Percentiles rank a stretch among this genome's conserved stretches.
phyloP scores from a whole-genome alignment of 2,797 vertebrate genomes.

The Thamnophis elegans region DNA sequence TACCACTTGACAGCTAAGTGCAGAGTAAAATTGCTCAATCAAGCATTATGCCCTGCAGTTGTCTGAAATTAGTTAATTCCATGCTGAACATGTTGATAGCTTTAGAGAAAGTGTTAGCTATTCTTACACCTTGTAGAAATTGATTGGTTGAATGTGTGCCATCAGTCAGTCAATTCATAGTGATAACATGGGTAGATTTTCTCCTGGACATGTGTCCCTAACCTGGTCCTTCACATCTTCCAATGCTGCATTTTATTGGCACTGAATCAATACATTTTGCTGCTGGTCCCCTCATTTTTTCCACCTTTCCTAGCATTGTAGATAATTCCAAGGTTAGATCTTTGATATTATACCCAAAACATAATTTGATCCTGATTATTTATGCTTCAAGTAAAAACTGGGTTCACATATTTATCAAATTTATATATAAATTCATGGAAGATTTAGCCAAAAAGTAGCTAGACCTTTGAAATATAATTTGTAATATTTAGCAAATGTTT shows the following conservation, averaged over 20 bases:
- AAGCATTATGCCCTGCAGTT: neutral
- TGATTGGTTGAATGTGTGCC: neutral
- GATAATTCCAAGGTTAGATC: neutral
- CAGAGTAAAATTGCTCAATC: neutral
- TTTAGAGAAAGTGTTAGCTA: neutral
- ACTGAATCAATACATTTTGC: neutral
- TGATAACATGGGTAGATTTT: neutral
- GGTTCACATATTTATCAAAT: neutral
- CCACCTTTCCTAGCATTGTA: neutral
- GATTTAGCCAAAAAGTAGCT: neutral
- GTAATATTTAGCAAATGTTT: neutral
- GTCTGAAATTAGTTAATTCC: slow-evolving; percentile 9
- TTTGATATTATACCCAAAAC: neutral
- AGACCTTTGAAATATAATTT: neutral
- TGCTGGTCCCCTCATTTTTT: neutral
- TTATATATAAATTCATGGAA: neutral
- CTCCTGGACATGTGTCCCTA: neutral
- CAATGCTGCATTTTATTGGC: neutral
- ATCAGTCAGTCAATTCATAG: neutral
- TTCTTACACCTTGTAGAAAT: neutral
- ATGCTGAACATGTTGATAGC: neutral
- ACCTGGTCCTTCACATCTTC: neutral
- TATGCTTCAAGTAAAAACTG: neutral
- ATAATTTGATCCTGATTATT: neutral
- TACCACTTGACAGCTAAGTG: neutral